Percentiles rank a stretch among this genome's conserved stretches.
Evolutionary conservation across 2,888 invertebrate genomes (phyloP).

Genomic region (Machimus atricapillus): DNA sequence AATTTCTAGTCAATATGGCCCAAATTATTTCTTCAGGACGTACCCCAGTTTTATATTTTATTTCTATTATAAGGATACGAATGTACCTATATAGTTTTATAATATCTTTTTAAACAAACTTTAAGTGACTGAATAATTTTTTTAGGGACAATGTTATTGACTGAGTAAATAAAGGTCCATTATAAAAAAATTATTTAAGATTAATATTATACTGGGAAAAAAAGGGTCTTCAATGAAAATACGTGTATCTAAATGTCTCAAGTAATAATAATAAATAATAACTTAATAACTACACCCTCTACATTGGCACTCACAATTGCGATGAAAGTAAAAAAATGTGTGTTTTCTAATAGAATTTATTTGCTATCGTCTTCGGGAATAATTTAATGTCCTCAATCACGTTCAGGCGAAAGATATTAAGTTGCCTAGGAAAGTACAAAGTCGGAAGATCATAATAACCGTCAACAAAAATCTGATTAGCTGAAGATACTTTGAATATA

Average conservation of each 20-base stretch:
- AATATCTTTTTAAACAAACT: too few relatives aligned
- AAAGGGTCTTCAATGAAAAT: too few relatives aligned
- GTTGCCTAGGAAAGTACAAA: constrained; percentile 16
- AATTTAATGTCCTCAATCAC: constrained; percentile 36
- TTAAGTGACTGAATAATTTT: too few relatives aligned
- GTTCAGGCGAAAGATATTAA: neutral
- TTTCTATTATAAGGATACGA: too few relatives aligned
- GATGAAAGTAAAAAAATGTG: neutral
- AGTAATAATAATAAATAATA: neutral
- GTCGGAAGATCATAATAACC: constrained; percentile 10
- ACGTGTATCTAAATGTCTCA: neutral
- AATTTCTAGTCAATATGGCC: neutral
- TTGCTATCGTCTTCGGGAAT: constrained; percentile 9
- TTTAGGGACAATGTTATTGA: too few relatives aligned
- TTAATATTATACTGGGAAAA: too few relatives aligned
- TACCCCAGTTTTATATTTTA: too few relatives aligned
- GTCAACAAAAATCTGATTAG: constrained; percentile 29
- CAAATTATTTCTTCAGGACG: neutral
- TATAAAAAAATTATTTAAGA: too few relatives aligned
- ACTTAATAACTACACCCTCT: neutral
- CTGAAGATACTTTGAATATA: constrained; percentile 23
- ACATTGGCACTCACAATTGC: neutral
- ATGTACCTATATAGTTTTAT: too few relatives aligned
- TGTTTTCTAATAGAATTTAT: neutral
- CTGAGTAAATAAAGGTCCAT: too few relatives aligned